phyloP scores from a whole-genome alignment of 2,888 invertebrate genomes.

The Therioaphis trifolii region DNA sequence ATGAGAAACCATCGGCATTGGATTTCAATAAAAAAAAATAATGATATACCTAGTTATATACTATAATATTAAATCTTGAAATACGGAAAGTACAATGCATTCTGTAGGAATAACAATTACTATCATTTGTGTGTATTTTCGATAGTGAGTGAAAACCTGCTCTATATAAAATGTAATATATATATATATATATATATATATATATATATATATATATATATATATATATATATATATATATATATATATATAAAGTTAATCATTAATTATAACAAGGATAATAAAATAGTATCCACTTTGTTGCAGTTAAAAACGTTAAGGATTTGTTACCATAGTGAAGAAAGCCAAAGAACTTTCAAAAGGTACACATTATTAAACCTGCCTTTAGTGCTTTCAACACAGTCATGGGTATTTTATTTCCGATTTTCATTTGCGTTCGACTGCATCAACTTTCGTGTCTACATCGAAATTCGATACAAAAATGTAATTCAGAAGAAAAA shows the following conservation, averaged over 20 bases:
- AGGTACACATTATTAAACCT: background rate
- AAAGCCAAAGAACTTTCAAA: background rate
- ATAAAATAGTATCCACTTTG: background rate
- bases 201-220: too few species aligned
- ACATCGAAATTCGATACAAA: conserved; percentile 1
- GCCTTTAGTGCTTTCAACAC: background rate
- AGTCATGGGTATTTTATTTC: conserved; percentile 5
- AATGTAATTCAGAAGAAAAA: conserved; percentile 30
- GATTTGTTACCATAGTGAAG: background rate
- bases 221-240: too few species aligned
- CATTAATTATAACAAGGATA: too few species aligned
- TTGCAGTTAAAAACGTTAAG: background rate
- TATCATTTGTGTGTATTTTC: too few species aligned
- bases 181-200: too few species aligned
- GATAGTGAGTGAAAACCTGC: too few species aligned
- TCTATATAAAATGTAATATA: too few species aligned
- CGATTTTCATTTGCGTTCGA: background rate
- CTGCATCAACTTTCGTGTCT: background rate
- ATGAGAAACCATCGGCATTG: background rate
- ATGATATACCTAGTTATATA: background rate
- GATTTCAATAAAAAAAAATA: background rate
- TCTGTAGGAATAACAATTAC: too few species aligned
- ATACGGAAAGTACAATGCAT: too few species aligned
- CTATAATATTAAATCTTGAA: background rate
- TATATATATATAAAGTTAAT: background rate